A percentile compares a stretch with the other conserved stretches of the same genome.
These are phyloP conservation scores for Hymenopus coronatus DNA, from an alignment of 2,888 invertebrate genomes.

Conservation along the genomic window DNA sequence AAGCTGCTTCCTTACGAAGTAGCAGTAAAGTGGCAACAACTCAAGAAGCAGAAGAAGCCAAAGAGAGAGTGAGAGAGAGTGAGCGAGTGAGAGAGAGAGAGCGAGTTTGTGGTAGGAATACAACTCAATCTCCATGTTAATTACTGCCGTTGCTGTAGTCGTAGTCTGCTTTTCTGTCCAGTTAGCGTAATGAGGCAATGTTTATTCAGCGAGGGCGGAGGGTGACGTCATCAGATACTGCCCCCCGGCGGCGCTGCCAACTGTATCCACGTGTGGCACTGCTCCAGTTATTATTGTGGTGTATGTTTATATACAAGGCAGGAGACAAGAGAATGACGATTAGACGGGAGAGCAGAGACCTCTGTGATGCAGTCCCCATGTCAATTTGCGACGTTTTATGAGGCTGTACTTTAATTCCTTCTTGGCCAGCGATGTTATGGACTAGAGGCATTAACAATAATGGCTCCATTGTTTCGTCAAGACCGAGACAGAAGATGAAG, in stretches of 20 bases:
- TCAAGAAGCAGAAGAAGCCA: not conserved
- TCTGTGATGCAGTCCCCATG: not conserved
- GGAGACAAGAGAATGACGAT: not conserved
- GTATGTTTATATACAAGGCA: not conserved
- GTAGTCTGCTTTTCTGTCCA: slow-evolving; percentile 25
- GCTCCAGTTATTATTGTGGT: not conserved
- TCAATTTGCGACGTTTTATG: not conserved
- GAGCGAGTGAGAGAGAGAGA: not conserved
- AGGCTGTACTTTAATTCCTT: not conserved
- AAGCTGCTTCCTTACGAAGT: not conserved
- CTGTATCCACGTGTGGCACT: not conserved
- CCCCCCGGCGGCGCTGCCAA: slow-evolving; percentile 1
- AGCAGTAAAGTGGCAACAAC: not conserved
- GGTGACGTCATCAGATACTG: slow-evolving; percentile 23
- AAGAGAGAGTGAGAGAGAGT: not conserved
- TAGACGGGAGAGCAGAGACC: not conserved
- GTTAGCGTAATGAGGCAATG: slow-evolving; percentile 26
- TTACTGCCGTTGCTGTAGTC: slow-evolving; percentile 22
- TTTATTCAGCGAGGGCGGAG: slow-evolving; percentile 21
- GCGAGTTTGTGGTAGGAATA: not conserved
- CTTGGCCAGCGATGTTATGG: not conserved
- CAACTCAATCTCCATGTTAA: slow-evolving; percentile 32
- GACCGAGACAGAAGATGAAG: not conserved
- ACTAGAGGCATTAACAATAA: not conserved
- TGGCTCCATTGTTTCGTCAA: not conserved